Evolutionary conservation across 2,888 invertebrate species (phyloP), one percentile per base, ranked within the genome.

Genomic region (Lasioglossum malachurum): DNA sequence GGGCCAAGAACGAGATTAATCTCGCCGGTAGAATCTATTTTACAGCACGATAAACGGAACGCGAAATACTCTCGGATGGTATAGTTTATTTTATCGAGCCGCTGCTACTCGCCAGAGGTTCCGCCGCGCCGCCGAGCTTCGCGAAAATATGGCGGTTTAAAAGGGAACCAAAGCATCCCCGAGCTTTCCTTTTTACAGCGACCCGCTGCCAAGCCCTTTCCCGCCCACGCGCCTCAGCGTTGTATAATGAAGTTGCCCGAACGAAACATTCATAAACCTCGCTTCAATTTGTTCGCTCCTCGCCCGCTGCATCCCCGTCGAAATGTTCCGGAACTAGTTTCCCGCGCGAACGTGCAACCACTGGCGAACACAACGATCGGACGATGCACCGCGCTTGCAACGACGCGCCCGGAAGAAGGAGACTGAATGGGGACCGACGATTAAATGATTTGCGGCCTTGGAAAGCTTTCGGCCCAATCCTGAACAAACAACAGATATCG

Each of bases 241-340:
- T 38, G 76, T 83, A 53, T 78, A 84, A 84, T 16, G 84, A 84
- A 84, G 75, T 84, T 75, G 53, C 23, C 27, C 35, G 60, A 38
- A 75, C 75, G 49, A 44, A 84, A 84, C 78, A 64, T 84, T 84
- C 78, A 75, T 75, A 72, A 84, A 78, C 84, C 75, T 38, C 16
- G 75, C 46, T 44, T 4, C 60, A 80, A 46, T 75, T 71, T 77
- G 41, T 31, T 69, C 64, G 41, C n/a, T 69, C 53, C 49, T 75
- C 49, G 80, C 19, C 1, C 31, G 19, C 64, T 64, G 49, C 80
- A 53, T 44, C 38, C 7, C n/a, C 64, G 64, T 74, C 57, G 57
- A 49, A 80, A 77, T 35, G 71, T 86, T 86, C 46, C 53, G 10
- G 44, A 74, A 74, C 35, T 69, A 74, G 80, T 80, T 86, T 72